A percentile compares a stretch with the other conserved stretches of the same genome.
These are phyloP conservation scores for Porites evermanni DNA, from an alignment of 92 coral and sea anemone species.

Conservation along the genomic window DNA sequence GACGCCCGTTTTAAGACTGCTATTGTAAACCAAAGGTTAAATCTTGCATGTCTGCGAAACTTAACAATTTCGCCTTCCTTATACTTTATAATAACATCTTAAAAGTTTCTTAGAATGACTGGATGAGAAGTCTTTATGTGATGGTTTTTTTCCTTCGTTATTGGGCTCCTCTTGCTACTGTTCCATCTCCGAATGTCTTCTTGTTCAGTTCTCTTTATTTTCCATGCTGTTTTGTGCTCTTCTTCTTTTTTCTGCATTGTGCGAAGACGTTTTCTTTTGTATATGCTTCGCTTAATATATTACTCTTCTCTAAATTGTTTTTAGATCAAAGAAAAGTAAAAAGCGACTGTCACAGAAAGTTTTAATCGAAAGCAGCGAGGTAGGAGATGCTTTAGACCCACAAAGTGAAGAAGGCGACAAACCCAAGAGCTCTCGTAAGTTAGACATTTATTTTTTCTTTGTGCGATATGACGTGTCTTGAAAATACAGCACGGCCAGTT, in stretches of 20 bases:
- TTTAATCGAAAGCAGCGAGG: background rate
- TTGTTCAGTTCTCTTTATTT: background rate
- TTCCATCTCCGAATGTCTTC: too few species aligned
- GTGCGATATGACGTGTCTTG: background rate
- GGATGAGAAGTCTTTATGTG: too few species aligned
- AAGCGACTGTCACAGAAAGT: slow-evolving; percentile 43
- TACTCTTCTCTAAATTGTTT: background rate
- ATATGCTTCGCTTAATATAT: background rate
- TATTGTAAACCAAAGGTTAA: too few species aligned
- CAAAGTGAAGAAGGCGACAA: slow-evolving; percentile 28
- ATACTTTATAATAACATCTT: too few species aligned
- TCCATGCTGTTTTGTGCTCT: background rate
- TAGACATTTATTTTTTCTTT: background rate
- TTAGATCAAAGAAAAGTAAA: slow-evolving; percentile 62
- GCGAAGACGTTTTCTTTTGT: background rate
- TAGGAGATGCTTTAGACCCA: background rate
- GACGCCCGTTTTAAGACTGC: too few species aligned
- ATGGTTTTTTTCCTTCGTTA: too few species aligned
- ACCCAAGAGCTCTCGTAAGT: slow-evolving; percentile 54
- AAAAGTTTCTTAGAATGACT: too few species aligned
- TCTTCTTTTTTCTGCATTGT: background rate
- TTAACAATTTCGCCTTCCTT: too few species aligned
- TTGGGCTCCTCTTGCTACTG: too few species aligned
- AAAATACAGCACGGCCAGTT: too few species aligned
- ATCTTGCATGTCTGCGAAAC: too few species aligned